Evolutionary conservation across 2,113 vertebrate genomes (phyloP).

Genomic region (Pangasianodon gigas): DNA sequence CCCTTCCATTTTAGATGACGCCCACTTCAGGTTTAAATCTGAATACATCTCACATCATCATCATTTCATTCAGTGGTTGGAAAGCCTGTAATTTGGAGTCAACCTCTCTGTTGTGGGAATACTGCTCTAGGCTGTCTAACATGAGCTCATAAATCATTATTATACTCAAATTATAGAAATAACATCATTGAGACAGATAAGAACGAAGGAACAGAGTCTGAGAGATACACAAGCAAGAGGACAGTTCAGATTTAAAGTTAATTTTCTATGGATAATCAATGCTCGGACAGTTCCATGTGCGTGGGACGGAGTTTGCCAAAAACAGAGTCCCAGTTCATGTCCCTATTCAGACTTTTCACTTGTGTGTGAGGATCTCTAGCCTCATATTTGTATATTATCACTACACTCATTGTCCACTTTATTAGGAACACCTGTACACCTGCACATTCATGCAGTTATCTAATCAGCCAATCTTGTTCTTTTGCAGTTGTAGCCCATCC

Average conservation of each 20-base stretch:
- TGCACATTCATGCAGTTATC: not conserved
- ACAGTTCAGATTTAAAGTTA: not conserved
- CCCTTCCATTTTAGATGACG: not conserved
- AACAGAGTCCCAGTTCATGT: not conserved
- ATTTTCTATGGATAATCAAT: not conserved
- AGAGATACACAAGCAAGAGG: not conserved
- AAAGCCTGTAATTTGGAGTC: not conserved
- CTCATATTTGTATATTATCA: not conserved
- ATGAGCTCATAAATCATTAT: not conserved
- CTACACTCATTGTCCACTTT: not conserved
- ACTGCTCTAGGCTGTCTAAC: not conserved
- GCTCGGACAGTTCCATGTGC: not conserved
- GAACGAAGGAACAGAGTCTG: not conserved
- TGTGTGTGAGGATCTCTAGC: not conserved
- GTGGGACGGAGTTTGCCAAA: not conserved
- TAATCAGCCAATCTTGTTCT: not conserved
- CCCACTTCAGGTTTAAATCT: too few relatives aligned
- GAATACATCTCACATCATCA: not conserved
- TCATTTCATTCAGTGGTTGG: not conserved
- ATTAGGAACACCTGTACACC: not conserved
- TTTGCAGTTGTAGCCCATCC: not conserved
- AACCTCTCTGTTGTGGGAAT: not conserved
- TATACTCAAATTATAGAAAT: not conserved
- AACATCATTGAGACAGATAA: not conserved
- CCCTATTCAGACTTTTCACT: not conserved